Evolutionary conservation across 2,113 vertebrate genomes (phyloP).

Genomic region (Bubo bubo): DNA sequence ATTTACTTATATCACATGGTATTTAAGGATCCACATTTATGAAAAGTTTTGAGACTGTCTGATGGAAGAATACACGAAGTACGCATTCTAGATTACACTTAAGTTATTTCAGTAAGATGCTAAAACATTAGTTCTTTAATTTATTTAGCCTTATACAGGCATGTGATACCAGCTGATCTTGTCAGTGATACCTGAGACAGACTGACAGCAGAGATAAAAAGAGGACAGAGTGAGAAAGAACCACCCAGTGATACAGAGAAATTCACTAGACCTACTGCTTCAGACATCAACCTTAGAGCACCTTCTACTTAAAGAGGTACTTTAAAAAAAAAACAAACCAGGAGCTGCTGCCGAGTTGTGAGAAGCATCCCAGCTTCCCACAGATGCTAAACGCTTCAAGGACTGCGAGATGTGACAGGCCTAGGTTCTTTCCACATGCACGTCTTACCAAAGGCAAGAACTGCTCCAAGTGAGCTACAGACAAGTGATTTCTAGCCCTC

Average conservation of each 20-base stretch:
- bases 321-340: not conserved
- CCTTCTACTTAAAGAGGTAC: not conserved
- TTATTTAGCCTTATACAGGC: not conserved
- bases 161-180: not conserved
- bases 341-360: not conserved
- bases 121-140: not conserved
- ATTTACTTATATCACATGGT: not conserved
- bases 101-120: not conserved
- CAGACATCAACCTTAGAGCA: not conserved
- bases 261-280: not conserved
- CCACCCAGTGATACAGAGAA: not conserved
- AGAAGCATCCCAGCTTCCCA: not conserved
- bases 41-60: not conserved
- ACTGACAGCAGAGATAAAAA: not conserved
- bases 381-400: no score
- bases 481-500: not conserved
- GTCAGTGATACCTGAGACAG: not conserved
- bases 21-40: not conserved
- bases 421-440: fast-evolving
- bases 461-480: not conserved
- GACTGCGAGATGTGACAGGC: fast-evolving
- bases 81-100: fast-evolving
- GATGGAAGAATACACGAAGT: not conserved
- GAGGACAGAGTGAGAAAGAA: not conserved
- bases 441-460: not conserved